Base-by-base conservation (phyloP, 2,797 vertebrate species). In the Columba guinea region DNA sequence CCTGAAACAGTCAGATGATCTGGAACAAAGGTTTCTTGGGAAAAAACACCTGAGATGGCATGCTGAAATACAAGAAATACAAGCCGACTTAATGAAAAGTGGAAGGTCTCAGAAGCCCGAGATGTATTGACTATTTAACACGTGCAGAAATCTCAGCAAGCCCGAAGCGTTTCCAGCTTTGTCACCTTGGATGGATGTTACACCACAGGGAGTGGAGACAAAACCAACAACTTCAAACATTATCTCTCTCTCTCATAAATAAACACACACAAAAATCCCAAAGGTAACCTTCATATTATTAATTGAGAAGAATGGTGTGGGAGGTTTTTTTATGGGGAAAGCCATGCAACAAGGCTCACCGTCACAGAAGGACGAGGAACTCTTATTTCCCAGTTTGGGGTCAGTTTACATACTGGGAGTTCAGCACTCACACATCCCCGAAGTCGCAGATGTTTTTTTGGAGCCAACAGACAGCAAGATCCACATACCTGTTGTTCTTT, bases 1-100 rank as follows among this genome's bases (percentile, higher is more conserved):
- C 97, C 98, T 98, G 98, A 98, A 98, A 98, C 96, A 98, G 97
- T 98, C 97, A 98, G 97, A 97, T 88, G 92, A 97, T 96, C 96
- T 91, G 97, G 95, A 97, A 98, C 98, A 97, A 94, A 96, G 74
- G 97, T 97, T 97, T 94, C 96, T 97, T 91, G 76, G 93, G 94
- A 82, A 71, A 88, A 93, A 90, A 46, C 88, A 94, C 96, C 96
- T 96, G 96, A 97, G 92, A 83, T 95, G 92, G 77, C 86, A 88
- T 79, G 95, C 94, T 97, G 94, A 94, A 97, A 97, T 90, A 83
- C 53, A 63, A 84, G 91, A 65, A 82, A 83, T 21, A 20, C 5
- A 46, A 74, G 49, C 41, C 58, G 16, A 56, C 65, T 22, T 55
- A 30, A 39, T 10, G 86, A 55, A 90, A 94, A 89, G 39, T 28